Base-by-base conservation (phyloP, 2,113 vertebrate species). In the Coptodon bakossiorum region DNA sequence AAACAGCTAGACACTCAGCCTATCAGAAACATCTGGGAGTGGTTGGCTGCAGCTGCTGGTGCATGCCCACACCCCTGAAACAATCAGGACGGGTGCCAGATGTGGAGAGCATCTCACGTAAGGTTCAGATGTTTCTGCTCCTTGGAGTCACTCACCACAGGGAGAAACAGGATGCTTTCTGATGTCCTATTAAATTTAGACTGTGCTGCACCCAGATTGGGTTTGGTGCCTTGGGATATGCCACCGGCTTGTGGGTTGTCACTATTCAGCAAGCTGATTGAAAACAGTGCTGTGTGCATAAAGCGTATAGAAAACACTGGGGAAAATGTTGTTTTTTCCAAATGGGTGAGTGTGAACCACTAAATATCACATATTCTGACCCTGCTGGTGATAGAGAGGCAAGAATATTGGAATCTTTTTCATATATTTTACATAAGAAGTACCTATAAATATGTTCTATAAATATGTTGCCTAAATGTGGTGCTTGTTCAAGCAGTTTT, bases 11-110 rank as follows among this genome's bases (percentile, higher is more conserved):
- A 95, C 92, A 95, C 93, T 85, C 89, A 82, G 90, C 94, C 94
- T 90, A 94, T 95, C 92, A 87, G 91, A 92, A 95, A 95, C 96
- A 96, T 96, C 94, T 96, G 96, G 96, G 92, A 91, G 91, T 83
- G 86, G 91, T 94, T 89, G 95, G 90, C 59, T 86, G 91, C 95
- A 95, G 95, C 95, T 96, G 95, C 91, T 52, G 86, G 90, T 88
- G 84, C 54, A 45, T 94, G 96, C 94, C 94, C 95, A 93, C 95
- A 86, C 92, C 93, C 92, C 84, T 82, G 63, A 80, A 91, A 92
- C 90, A 94, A 93, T 93, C 83, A 81, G 90, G 93, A 92, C 88
- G 53, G 48, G 6, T 82, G 90, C 93, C 95, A 96, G 94, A 96
- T 96, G 95, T 91, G 88, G 61, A 92, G 88, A 90, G 86, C 92